Base-by-base conservation (phyloP, 2,888 invertebrate genomes). In the Agrochola circellaris region DNA sequence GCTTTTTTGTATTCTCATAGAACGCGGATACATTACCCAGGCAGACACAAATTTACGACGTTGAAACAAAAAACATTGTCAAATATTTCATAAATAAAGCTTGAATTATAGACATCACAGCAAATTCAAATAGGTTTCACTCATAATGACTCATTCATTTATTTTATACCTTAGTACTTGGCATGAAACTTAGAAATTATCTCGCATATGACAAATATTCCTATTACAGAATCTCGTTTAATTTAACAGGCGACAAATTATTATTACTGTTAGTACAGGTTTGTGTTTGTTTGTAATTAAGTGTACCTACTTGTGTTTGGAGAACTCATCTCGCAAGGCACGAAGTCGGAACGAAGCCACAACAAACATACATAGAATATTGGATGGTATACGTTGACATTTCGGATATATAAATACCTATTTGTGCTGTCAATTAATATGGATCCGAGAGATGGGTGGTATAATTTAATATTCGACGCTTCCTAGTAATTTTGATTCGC, bases 201-300 rank as follows among this genome's bases (percentile, higher is more conserved):
- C 60, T 64, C 58, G 48, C n/a, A 51, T 45, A 64, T 60, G 58
- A 70, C 61, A 60, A 62, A 69, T 66, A 82, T 68, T 56, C 61
- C 26, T 67, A 78, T 34, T 23, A 68, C 45, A 38, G 8, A 66
- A 67, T 68, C 70, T 54, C 26, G 42, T 71, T 70, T 54, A 78
- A 70, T 76, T 65, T 54, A 79, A 60, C 51, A 15, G 45, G 34
- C 15, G 60, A 65, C 74, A 77, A 56, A 64, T 81, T 64, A 72
- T 77, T 77, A 84, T 75, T 51, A 77, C 48, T 58, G 72, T 66
- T 56, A 61, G 45, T 70, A 75, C 69, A 81, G 69, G 74, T 64
- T 72, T 30, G 9, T 82, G 69, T 84, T 81, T 84, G 75, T 75
- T 84, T 84, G 54, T 84, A 84, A 84, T 84, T 84, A 81, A 81